phyloP scores from a whole-genome alignment of 2,797 vertebrate genomes.

The Sebastes kiyomatsui region DNA sequence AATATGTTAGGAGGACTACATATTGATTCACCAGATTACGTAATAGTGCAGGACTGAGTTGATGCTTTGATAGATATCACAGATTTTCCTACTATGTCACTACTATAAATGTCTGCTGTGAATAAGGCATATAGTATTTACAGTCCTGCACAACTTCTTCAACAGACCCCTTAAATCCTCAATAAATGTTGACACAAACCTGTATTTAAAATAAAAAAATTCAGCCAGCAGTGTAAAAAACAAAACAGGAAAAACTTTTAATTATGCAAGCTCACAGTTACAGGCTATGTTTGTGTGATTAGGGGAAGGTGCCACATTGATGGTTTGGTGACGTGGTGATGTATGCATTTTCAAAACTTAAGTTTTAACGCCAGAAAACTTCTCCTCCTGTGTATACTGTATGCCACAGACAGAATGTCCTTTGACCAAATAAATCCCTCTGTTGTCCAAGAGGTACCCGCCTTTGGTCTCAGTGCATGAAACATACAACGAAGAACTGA shows the following conservation, averaged over 20 bases:
- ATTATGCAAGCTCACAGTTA: conserved; percentile 76
- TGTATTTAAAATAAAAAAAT: conserved; percentile 24
- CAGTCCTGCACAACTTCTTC: neutral
- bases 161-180: neutral
- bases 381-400: conserved; percentile 38
- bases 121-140: neutral
- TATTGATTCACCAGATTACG: neutral
- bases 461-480: conserved; percentile 75
- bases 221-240: conserved; percentile 64
- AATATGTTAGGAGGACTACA: neutral
- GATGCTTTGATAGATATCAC: neutral
- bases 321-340: conserved; percentile 49
- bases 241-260: conserved; percentile 76
- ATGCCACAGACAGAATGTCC: conserved; percentile 59
- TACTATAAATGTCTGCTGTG: neutral
- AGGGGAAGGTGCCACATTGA: conserved; percentile 47
- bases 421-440: conserved; percentile 56
- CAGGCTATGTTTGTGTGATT: conserved; percentile 64
- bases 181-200: conserved; percentile 19
- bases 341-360: conserved; percentile 43
- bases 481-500: conserved; percentile 59
- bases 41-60: neutral
- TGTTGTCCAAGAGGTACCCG: conserved; percentile 63
- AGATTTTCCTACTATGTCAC: neutral
- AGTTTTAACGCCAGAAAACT: conserved; percentile 39